These are phyloP conservation scores for Synaphobranchus kaupii DNA, from an alignment of 2,797 vertebrate species.

Conservation along the genomic window DNA sequence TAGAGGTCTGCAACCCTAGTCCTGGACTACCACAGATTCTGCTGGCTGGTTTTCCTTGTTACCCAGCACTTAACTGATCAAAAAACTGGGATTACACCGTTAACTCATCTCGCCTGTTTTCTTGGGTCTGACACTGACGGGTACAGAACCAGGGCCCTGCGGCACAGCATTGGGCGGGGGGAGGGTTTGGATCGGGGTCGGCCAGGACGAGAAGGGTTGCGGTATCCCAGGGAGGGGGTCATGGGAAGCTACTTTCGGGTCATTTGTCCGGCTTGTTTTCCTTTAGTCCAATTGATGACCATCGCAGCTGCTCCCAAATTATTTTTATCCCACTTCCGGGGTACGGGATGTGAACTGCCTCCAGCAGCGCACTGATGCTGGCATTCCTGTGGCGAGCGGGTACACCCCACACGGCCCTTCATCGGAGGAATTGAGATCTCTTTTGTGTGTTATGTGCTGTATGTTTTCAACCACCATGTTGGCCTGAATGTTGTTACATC, in stretches of 20 bases:
- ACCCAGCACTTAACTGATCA: too few relatives aligned
- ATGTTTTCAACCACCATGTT: not conserved
- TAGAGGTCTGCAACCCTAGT: too few relatives aligned
- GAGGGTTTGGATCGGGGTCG: constrained; percentile 34
- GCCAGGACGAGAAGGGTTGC: constrained; percentile 33
- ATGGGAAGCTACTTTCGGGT: constrained; percentile 58
- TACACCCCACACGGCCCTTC: not conserved
- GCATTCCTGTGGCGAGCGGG: not conserved
- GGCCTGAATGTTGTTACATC: too few relatives aligned
- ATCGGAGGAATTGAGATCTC: not conserved
- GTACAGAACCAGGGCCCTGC: constrained; percentile 9
- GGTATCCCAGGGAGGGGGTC: constrained; percentile 51
- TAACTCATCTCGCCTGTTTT: too few relatives aligned
- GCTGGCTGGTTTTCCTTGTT: too few relatives aligned
- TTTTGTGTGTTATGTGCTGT: not conserved
- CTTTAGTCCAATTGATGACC: constrained; percentile 41
- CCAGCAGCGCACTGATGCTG: not conserved
- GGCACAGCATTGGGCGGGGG: constrained; percentile 1
- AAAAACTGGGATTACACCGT: too few relatives aligned
- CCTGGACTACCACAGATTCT: too few relatives aligned
- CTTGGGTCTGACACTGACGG: not conserved
- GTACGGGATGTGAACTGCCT: constrained; percentile 3
- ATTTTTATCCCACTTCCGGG: constrained; percentile 50
- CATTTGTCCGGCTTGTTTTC: constrained; percentile 46
- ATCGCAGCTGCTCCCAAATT: constrained; percentile 37